Evolutionary conservation across 2,888 invertebrate genomes (phyloP).

Genomic region (Coleophora deauratella): DNA sequence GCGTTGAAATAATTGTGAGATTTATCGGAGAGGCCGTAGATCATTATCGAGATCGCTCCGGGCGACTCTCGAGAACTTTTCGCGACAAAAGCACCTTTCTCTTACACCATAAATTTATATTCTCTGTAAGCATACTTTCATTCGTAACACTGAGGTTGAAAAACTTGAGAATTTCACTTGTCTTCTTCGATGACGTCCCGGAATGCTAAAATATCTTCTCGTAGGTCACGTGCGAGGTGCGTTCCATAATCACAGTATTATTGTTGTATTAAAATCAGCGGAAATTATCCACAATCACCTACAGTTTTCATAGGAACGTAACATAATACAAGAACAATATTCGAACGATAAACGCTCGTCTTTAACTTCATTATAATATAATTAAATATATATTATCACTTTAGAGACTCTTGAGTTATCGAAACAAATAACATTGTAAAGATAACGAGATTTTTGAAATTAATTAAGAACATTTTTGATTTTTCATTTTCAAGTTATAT

Average conservation of each 20-base stretch:
- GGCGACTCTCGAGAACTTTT: conserved; percentile 34
- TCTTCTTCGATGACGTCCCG: conserved; percentile 6
- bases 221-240: conserved; percentile 29
- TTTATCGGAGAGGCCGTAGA: conserved; percentile 38
- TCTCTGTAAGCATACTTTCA: neutral
- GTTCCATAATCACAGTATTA: conserved; percentile 31
- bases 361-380: too few species aligned
- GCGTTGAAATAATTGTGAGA: conserved; percentile 43
- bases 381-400: too few species aligned
- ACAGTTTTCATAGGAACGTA: too few species aligned
- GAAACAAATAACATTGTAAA: too few species aligned
- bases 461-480: too few species aligned
- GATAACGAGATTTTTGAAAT: too few species aligned
- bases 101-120: conserved; percentile 24
- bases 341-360: conserved; percentile 22
- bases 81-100: conserved; percentile 43
- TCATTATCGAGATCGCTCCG: conserved; percentile 43
- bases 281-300: too few species aligned
- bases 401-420: too few species aligned
- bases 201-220: conserved; percentile 7
- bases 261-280: conserved; percentile 39
- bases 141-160: neutral
- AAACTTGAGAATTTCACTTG: conserved; percentile 11
- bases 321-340: too few species aligned
- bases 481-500: too few species aligned